These are phyloP conservation scores for Austrofundulus limnaeus DNA, from an alignment of 2,113 vertebrate genomes.

Conservation along the genomic window DNA sequence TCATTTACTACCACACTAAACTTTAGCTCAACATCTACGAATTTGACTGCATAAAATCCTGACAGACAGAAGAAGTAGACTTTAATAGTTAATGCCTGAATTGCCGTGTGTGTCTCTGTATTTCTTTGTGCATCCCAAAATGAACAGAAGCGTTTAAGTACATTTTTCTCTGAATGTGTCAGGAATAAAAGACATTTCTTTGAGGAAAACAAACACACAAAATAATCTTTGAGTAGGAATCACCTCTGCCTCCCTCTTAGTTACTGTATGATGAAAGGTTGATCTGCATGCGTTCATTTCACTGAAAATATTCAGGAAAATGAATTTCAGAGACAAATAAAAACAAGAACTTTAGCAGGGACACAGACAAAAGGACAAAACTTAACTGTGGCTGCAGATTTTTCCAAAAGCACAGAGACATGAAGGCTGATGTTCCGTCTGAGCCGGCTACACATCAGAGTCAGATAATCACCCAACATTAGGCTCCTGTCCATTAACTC, in stretches of 20 bases:
- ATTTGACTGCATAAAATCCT: too few species aligned
- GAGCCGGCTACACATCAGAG: conserved; percentile 42
- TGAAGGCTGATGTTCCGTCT: conserved; percentile 24
- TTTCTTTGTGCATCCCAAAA: too few species aligned
- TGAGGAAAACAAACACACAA: too few species aligned
- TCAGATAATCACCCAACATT: conserved; percentile 46
- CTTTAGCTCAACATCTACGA: too few species aligned
- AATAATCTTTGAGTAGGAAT: not conserved
- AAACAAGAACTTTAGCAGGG: not conserved
- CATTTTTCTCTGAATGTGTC: too few species aligned
- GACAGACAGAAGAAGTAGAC: too few species aligned
- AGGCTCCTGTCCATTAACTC: conserved; percentile 42
- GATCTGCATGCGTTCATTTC: not conserved
- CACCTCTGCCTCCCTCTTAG: too few species aligned
- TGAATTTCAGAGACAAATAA: not conserved
- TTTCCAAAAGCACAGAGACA: conserved; percentile 14
- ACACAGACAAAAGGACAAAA: not conserved
- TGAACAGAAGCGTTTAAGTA: too few species aligned
- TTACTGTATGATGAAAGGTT: not conserved
- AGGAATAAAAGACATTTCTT: too few species aligned
- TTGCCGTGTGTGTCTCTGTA: too few species aligned
- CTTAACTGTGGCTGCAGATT: not conserved
- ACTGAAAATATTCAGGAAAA: conserved; percentile 3
- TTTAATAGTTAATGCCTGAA: too few species aligned
- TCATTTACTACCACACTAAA: too few species aligned